phyloP scores from a whole-genome alignment of 2,797 vertebrate species.

The Columba guinea region DNA sequence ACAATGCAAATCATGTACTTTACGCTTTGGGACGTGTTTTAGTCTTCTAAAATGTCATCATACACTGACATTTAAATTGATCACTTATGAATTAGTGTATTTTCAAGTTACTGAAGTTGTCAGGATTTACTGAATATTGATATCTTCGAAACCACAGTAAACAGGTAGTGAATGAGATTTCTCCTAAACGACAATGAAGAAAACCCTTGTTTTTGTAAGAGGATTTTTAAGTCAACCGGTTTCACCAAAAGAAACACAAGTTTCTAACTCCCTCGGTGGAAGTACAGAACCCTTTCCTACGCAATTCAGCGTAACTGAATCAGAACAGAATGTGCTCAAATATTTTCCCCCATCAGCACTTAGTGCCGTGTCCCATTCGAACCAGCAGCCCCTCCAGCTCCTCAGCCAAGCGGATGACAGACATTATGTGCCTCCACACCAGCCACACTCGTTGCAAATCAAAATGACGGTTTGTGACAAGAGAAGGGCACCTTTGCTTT shows the following conservation, averaged over 20 bases:
- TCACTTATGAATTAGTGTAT: background rate
- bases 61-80: background rate
- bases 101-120: background rate
- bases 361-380: background rate
- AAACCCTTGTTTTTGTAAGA: background rate
- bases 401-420: background rate
- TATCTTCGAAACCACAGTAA: background rate
- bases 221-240: background rate
- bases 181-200: background rate
- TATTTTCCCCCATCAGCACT: background rate
- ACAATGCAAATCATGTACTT: fast-evolving
- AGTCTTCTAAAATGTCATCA: background rate
- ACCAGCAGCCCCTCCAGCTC: background rate
- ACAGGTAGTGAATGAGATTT: background rate
- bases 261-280: background rate
- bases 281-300: background rate
- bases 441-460: background rate
- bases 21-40: fast-evolving
- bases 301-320: background rate
- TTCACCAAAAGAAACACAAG: background rate
- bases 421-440: background rate
- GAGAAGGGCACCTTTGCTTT: background rate
- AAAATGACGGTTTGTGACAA: background rate
- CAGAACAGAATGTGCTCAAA: background rate
- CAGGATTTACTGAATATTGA: fast-evolving